Conservation (phyloP, 2,888 invertebrate genomes). For the Eupithecia dodoneata region DNA sequence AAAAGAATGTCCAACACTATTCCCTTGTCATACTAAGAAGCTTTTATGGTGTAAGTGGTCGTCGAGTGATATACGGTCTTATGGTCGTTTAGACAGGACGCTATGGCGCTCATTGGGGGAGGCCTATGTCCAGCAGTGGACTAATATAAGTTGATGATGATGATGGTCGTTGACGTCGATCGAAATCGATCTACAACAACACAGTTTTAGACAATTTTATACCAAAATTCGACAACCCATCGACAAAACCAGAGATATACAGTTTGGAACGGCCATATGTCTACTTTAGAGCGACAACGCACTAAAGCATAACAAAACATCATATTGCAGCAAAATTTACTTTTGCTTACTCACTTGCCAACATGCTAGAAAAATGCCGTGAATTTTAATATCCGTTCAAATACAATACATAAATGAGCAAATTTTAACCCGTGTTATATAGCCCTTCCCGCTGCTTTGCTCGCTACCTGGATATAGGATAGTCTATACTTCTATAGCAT, state of each 20-base stretch:
- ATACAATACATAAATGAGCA: conserved; percentile 36
- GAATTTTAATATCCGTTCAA: conserved; percentile 26
- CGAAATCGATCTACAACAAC: too few species aligned
- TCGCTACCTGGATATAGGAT: not conserved
- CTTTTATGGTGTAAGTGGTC: not conserved
- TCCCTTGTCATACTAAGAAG: not conserved
- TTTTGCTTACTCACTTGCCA: conserved; percentile 26
- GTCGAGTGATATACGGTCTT: not conserved
- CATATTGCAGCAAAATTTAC: conserved; percentile 25
- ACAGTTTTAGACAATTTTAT: not conserved
- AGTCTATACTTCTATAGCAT: not conserved
- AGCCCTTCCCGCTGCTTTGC: not conserved
- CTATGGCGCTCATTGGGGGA: too few species aligned
- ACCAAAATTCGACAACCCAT: not conserved
- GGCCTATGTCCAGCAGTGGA: too few species aligned
- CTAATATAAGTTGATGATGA: too few species aligned
- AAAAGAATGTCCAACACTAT: not conserved
- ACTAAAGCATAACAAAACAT: not conserved
- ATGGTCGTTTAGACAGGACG: not conserved
- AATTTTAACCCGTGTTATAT: conserved; percentile 33
- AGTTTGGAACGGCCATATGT: not conserved
- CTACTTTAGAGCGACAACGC: not conserved
- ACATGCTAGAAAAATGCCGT: conserved; percentile 5
- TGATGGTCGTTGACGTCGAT: too few species aligned
- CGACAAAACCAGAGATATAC: not conserved